These are phyloP conservation scores for Ictidomys tridecemlineatus DNA, from an alignment of 2,113 vertebrate genomes.

Conservation along the genomic window DNA sequence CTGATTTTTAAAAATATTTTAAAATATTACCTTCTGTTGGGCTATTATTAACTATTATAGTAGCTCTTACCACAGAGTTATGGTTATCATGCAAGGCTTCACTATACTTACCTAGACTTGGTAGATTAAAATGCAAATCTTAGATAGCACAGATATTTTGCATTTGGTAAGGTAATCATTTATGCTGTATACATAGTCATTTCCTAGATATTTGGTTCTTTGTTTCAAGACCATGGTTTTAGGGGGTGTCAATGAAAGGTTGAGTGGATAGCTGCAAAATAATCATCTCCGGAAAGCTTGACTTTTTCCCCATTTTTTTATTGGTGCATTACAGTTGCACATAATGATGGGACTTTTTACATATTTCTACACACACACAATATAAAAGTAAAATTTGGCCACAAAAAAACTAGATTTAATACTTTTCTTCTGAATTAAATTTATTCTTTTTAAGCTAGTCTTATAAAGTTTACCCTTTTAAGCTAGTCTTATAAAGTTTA, in stretches of 20 bases:
- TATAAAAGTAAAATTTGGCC: no score
- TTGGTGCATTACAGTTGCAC: no score
- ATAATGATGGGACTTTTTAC: no score
- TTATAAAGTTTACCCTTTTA: no score
- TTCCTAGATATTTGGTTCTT: constrained; percentile 53
- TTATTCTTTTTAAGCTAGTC: constrained; percentile 52
- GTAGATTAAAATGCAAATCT: constrained; percentile 41
- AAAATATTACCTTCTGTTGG: not conserved
- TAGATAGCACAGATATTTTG: not conserved
- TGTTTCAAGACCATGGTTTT: constrained; percentile 12
- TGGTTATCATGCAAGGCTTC: constrained; percentile 29
- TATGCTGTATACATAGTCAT: not conserved
- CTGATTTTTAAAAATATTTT: constrained; percentile 38
- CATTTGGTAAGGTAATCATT: constrained; percentile 37
- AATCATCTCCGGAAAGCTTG: not conserved
- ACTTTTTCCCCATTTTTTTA: no score
- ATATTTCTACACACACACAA: no score
- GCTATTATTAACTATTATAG: not conserved
- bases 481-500: not conserved
- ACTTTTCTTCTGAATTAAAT: not conserved
- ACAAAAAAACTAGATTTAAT: not conserved
- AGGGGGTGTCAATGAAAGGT: not conserved
- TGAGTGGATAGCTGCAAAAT: constrained; percentile 14
- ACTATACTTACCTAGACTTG: not conserved
- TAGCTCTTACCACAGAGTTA: constrained; percentile 2